A percentile compares a stretch with the other conserved stretches of the same genome.
phyloP scores from a whole-genome alignment of 37 sponge, comb jelly and placozoan genomes.

The Axinella damicornis region DNA sequence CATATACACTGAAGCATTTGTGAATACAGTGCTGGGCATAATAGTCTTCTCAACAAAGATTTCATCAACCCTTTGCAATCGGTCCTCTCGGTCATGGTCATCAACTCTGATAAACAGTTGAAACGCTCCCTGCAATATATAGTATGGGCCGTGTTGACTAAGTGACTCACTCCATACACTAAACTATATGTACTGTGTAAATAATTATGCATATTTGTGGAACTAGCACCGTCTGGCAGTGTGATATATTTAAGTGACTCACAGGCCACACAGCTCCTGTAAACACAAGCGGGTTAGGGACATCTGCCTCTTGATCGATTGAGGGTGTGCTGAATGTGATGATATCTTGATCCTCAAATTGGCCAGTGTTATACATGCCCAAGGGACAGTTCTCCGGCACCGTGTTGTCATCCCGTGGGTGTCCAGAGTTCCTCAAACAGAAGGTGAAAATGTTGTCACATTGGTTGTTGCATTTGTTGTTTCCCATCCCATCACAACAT shows the following conservation, averaged over 20 bases:
- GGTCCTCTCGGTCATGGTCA: background rate
- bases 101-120: constrained; percentile 6
- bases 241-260: background rate
- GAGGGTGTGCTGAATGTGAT: background rate
- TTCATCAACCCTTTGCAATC: constrained; percentile 7
- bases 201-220: background rate
- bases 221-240: background rate
- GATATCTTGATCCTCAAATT: background rate
- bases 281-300: constrained; percentile 20
- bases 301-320: background rate
- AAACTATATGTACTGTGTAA: too few relatives aligned
- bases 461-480: background rate
- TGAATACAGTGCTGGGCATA: background rate
- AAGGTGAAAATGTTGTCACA: constrained; percentile 34
- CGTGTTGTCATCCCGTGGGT: background rate
- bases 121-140: constrained; percentile 29
- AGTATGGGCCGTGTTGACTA: too few relatives aligned
- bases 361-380: background rate
- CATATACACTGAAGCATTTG: background rate
- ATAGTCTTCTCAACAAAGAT: background rate
- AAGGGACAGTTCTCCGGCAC: constrained; percentile 18
- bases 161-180: too few relatives aligned
- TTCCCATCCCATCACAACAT: background rate
- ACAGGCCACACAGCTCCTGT: constrained; percentile 33
- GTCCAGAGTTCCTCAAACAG: constrained; percentile 13